A percentile compares a stretch with the other conserved stretches of the same genome.
These are phyloP conservation scores for Slavum lentiscoides DNA, from an alignment of 2,888 invertebrate genomes.

Conservation along the genomic window DNA sequence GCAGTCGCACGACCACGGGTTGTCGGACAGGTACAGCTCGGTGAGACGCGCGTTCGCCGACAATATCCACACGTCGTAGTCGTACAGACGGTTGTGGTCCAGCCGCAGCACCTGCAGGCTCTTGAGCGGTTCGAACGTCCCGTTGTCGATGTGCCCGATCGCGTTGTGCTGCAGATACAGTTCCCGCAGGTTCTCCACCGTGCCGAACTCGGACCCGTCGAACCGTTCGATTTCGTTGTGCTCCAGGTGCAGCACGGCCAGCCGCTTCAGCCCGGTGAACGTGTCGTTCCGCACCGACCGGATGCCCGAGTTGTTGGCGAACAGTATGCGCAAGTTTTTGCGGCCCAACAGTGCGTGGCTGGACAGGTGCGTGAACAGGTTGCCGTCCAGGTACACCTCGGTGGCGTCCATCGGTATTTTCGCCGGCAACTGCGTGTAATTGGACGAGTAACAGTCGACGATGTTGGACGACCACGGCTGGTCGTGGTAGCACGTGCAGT, in stretches of 20 bases:
- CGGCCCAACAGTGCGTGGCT: constrained; percentile 90
- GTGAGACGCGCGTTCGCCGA: constrained; percentile 81
- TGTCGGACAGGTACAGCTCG: constrained; percentile 80
- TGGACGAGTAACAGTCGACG: constrained; percentile 83
- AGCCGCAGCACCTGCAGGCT: constrained; percentile 82
- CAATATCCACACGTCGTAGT: constrained; percentile 86
- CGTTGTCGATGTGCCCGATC: constrained; percentile 80
- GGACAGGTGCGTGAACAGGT: constrained; percentile 82
- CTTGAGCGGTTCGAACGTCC: constrained; percentile 79
- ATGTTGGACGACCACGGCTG: constrained; percentile 91
- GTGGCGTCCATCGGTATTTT: constrained; percentile 95
- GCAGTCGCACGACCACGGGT: constrained; percentile 92
- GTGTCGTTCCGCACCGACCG: constrained; percentile 85
- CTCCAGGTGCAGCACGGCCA: constrained; percentile 82
- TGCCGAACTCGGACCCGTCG: constrained; percentile 80
- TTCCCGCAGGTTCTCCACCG: constrained; percentile 80
- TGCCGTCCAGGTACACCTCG: constrained; percentile 90
- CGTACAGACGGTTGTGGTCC: constrained; percentile 80
- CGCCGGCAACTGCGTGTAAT: constrained; percentile 80
- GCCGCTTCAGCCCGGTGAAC: constrained; percentile 81
- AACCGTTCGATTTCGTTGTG: constrained; percentile 80
- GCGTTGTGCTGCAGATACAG: constrained; percentile 85
- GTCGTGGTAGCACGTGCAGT: constrained; percentile 94
- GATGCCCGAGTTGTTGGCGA: constrained; percentile 86
- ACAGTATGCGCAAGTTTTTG: constrained; percentile 84